Conservation (phyloP, 2,113 vertebrate species). For the Echinops telfairi region DNA sequence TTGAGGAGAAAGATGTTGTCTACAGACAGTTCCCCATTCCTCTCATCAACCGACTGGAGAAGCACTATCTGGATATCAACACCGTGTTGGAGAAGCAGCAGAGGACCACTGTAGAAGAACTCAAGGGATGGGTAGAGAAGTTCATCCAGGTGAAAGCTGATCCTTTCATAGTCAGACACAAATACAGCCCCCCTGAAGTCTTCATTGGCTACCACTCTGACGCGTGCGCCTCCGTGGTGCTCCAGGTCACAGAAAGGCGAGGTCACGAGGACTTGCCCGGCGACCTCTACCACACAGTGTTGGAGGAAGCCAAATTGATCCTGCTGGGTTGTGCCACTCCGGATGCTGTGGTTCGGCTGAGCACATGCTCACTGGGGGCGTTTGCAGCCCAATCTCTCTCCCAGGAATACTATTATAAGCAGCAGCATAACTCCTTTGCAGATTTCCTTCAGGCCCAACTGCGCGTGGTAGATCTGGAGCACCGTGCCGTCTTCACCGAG, state of each 20-base stretch:
- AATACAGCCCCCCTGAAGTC: constrained; percentile 89
- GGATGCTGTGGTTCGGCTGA: constrained; percentile 92
- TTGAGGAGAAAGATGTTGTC: constrained; percentile 96
- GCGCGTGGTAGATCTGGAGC: accelerated
- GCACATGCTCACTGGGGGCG: constrained; percentile 77
- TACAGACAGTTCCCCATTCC: constrained; percentile 96
- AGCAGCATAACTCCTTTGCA: constrained; percentile 91
- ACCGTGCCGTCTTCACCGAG: constrained; percentile 90
- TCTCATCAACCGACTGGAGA: constrained; percentile 97
- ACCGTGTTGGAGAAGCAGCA: constrained; percentile 91
- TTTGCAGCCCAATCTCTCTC: constrained; percentile 84
- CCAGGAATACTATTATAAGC: constrained; percentile 88
- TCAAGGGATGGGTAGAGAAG: constrained; percentile 89
- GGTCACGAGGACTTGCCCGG: not conserved
- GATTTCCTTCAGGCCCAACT: constrained; percentile 90
- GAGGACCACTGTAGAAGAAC: constrained; percentile 85
- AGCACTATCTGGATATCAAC: constrained; percentile 95
- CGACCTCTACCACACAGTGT: constrained; percentile 77
- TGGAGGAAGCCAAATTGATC: constrained; percentile 86
- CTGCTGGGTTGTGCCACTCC: constrained; percentile 95
- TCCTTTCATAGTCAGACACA: constrained; percentile 73
- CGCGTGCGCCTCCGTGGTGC: constrained; percentile 93
- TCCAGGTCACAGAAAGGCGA: constrained; percentile 89
- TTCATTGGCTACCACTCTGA: constrained; percentile 96
- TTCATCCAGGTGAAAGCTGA: constrained; percentile 83